Base-by-base conservation (phyloP, 2,797 vertebrate species). In the Xerus rutilus region DNA sequence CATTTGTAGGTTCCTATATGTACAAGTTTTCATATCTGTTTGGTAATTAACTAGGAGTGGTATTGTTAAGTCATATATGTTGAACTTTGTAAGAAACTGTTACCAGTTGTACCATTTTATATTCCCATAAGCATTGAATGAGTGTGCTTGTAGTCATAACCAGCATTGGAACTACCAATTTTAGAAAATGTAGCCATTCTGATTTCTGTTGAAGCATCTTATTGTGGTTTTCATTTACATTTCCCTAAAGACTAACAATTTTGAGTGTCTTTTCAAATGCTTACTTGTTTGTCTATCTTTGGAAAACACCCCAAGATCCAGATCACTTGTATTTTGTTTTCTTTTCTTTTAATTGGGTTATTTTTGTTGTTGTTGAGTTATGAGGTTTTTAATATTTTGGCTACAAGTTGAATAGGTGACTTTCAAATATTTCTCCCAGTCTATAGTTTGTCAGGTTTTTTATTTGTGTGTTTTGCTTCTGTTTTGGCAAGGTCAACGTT, bases 31-130 rank as follows among this genome's bases (percentile, higher is more conserved):
- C 72, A 32, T 9, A 64, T 88, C 65, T 47, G 65, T 64, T 79
- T 89, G 11, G 20, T 78, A 78, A 72, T 47, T 65, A 79, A 57
- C 28, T 39, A 73, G 47, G 11, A 74, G 52, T 85, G 39, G 57
- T 43, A 47, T 72, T 18, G 79, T 28, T 84, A 52, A 32, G n/a
- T 45, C 35, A 18, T 23, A 21, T 49, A 25, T 78, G 30, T 39
- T 84, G 64, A 47, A 72, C 72, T 92, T 84, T 92, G 70, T 70
- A 52, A 89, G 81, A 93, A 64, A 67, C 39, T 65, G 79, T n/a
- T 47, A 59, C 7, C 72, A 64, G 15, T 32, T 86, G 23, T 43
- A 49, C 57, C 14, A 11, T 57, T 93, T 57, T 86, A 32, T 47
- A 47, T 84, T 83, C 49, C 52, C 52, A 88, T 9, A 11, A 73